A percentile compares a stretch with the other conserved stretches of the same genome.
phyloP scores from a whole-genome alignment of 2,113 vertebrate species.

The Hippopotamus amphibius region DNA sequence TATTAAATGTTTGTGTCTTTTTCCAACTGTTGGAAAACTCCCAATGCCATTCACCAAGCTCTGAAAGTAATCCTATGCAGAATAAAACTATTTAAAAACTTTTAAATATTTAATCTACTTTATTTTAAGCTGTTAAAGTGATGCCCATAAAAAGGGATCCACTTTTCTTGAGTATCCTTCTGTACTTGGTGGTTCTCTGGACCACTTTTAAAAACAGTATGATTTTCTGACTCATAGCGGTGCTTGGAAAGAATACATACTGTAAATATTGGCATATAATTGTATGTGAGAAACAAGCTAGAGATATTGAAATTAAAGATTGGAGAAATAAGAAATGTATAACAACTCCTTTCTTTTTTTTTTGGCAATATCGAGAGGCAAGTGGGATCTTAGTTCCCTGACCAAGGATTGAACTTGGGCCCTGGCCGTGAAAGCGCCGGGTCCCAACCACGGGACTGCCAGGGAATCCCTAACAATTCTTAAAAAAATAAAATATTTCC shows the following conservation, averaged over 20 bases:
- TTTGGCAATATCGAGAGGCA: too few relatives aligned
- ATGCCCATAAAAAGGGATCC: fast-evolving
- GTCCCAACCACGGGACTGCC: too few relatives aligned
- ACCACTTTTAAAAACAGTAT: background rate
- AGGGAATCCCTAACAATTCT: background rate
- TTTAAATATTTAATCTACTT: background rate
- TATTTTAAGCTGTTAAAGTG: background rate
- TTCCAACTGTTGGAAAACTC: background rate
- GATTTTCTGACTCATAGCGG: background rate
- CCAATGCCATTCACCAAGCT: fast-evolving
- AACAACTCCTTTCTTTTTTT: too few relatives aligned
- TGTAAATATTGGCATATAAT: fast-evolving
- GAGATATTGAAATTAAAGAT: background rate
- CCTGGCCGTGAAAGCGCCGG: too few relatives aligned
- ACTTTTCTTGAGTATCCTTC: fast-evolving
- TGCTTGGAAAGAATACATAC: background rate
- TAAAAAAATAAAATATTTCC: background rate
- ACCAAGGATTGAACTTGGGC: too few relatives aligned
- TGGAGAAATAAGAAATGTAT: background rate
- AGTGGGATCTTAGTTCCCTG: too few relatives aligned
- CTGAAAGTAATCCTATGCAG: background rate
- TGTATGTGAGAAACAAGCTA: background rate
- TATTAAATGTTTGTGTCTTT: background rate
- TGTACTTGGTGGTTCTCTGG: background rate
- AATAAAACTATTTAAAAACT: background rate